These are phyloP conservation scores for Cheilosia variabilis DNA, from an alignment of 2,888 invertebrate genomes.

Conservation along the genomic window DNA sequence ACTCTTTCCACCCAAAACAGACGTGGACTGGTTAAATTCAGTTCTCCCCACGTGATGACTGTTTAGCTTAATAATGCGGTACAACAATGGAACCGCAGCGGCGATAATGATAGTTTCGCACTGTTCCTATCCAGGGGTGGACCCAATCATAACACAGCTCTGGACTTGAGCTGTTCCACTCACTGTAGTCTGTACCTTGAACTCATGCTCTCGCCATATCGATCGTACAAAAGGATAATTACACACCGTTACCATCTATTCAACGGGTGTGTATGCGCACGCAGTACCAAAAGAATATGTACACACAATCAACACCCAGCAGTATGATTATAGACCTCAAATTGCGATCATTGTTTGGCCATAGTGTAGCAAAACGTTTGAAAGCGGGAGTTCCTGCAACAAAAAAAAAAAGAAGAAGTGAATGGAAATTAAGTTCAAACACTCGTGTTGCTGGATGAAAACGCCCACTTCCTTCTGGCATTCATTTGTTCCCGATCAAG, in stretches of 20 bases:
- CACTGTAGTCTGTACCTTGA: slow-evolving; percentile 2
- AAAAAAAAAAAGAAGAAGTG: slow-evolving; percentile 19
- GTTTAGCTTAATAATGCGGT: slow-evolving; percentile 63
- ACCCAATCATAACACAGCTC: slow-evolving; percentile 68
- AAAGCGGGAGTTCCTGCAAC: slow-evolving; percentile 55
- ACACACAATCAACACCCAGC: slow-evolving; percentile 38
- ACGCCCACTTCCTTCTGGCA: slow-evolving; percentile 72
- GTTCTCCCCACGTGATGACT: slow-evolving; percentile 30
- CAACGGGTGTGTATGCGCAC: slow-evolving; percentile 42
- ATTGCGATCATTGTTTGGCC: slow-evolving; percentile 63
- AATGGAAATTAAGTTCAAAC: slow-evolving; percentile 37
- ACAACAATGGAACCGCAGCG: slow-evolving; percentile 72
- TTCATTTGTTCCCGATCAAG: slow-evolving; percentile 32
- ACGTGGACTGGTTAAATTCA: slow-evolving; percentile 46
- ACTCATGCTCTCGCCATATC: neutral
- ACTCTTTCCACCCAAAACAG: neutral
- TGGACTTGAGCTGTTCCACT: slow-evolving; percentile 45
- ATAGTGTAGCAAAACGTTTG: slow-evolving; percentile 56
- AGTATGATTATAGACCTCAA: slow-evolving; percentile 68
- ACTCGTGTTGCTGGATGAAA: slow-evolving; percentile 30
- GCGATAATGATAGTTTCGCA: slow-evolving; percentile 71
- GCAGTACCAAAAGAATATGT: slow-evolving; percentile 6
- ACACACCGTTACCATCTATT: slow-evolving; percentile 46
- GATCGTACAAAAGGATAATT: slow-evolving; percentile 65
- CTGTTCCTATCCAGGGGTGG: slow-evolving; percentile 42